Base-by-base conservation (phyloP, 2,797 vertebrate species). In the Notolabrus celidotus region DNA sequence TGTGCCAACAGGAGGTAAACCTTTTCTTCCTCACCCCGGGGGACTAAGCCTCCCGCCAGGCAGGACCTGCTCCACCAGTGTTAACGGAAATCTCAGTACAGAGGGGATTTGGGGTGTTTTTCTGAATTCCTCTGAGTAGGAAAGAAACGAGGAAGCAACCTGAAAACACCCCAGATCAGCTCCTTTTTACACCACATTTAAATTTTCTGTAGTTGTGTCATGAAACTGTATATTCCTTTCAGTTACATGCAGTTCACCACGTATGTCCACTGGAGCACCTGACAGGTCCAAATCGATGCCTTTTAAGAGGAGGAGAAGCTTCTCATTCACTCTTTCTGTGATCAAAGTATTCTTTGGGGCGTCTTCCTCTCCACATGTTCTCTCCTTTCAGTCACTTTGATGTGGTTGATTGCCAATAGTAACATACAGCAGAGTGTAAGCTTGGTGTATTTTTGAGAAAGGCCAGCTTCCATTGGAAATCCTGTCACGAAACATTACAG, bases 351-450 rank as follows among this genome's bases (percentile, higher is more conserved):
- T 50, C 15, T 63, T 57, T 25, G 27, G 27, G 27, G 27, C 27
- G 27, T 6, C 34, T 43, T 25, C 36, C 27, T 25, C 31, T 19
- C 50, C 1, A 51, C 22, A 17, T 53, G 8, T 22, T 61, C 67
- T 72, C 12, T 12, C 25, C n/a, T 74, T 67, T 60, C 49, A 77
- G 71, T 4, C 41, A 54, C 77, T 86, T 83, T 86, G 74, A 86
- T 77, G 65, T 52, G 33, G 22, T 29, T 1, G 49, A 74, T 47
- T 29, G 43, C 29, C 49, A 2, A 15, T 5, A 47, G 67, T 6
- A 5, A 55, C 67, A 56, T 50, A 56, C 25, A 7, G 36, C 36
- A 51, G 50, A 54, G 27, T 60, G 20, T n/a, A 29, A 31, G 34
- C 4, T 16, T 17, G 29, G 9, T 41, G 20, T 27, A 41, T 22